Percentiles rank a stretch among this genome's conserved stretches.
Conservation (phyloP, 2,888 invertebrate genomes). For the Phyto melanocephala region DNA sequence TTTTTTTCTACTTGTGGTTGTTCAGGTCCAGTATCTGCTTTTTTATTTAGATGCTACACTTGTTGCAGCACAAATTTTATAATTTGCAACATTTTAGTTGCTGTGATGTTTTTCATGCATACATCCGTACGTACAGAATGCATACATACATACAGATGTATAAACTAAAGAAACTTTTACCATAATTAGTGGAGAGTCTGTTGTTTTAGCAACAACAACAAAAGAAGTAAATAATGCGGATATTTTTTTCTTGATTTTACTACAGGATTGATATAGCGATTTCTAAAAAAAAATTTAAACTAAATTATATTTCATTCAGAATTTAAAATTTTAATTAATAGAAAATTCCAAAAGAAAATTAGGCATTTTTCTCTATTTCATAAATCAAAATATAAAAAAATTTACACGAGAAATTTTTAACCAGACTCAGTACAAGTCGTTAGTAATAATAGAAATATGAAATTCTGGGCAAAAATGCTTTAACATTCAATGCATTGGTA, state of each 20-base stretch:
- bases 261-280: no score
- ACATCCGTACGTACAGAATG: neutral
- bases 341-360: no score
- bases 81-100: slow-evolving; percentile 17
- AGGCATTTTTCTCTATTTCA: no score
- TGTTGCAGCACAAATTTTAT: slow-evolving; percentile 36
- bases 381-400: no score
- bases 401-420: no score
- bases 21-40: slow-evolving; percentile 15
- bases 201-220: slow-evolving; percentile 10
- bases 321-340: no score
- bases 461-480: no score
- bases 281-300: no score
- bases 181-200: slow-evolving; percentile 34
- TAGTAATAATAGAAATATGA: no score
- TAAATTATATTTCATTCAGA: no score
- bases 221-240: slow-evolving; percentile 1
- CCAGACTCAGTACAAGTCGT: no score
- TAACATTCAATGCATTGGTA: no score
- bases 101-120: neutral
- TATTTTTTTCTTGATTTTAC: neutral
- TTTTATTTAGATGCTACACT: slow-evolving; percentile 42
- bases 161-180: neutral
- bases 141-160: neutral
- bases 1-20: slow-evolving; percentile 1